phyloP scores from a whole-genome alignment of 2,113 vertebrate genomes.

The Labeo catla region DNA sequence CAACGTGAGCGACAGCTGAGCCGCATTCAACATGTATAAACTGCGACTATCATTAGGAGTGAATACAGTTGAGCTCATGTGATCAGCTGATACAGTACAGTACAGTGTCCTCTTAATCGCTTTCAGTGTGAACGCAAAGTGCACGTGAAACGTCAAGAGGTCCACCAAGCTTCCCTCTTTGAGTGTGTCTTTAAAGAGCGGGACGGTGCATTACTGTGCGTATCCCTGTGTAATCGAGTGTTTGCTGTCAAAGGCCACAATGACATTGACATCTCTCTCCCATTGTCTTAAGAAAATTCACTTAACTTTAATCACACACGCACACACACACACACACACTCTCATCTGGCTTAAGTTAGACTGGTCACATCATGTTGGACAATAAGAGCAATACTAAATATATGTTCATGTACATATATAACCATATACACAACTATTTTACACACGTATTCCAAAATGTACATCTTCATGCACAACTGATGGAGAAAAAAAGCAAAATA shows the following conservation, averaged over 20 bases:
- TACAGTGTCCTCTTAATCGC: slow-evolving; percentile 1
- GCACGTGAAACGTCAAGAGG: slow-evolving; percentile 14
- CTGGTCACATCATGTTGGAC: slow-evolving; percentile 52
- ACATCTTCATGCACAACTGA: slow-evolving; percentile 56
- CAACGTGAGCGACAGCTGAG: background rate
- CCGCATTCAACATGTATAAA: background rate
- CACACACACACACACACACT: background rate
- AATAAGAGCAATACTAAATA: slow-evolving; percentile 58
- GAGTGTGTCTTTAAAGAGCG: slow-evolving; percentile 3
- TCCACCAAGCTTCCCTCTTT: slow-evolving; percentile 12
- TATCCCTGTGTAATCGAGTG: background rate
- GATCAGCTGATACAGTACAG: background rate
- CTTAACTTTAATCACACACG: slow-evolving; percentile 15
- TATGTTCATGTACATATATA: slow-evolving; percentile 46
- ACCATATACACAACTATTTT: slow-evolving; percentile 44
- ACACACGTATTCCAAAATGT: slow-evolving; percentile 54
- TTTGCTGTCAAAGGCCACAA: slow-evolving; percentile 15
- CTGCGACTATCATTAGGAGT: background rate
- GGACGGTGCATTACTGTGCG: background rate
- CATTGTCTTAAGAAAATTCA: slow-evolving; percentile 24
- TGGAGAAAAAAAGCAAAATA: slow-evolving; percentile 42
- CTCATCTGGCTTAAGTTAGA: slow-evolving; percentile 50
- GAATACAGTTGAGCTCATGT: background rate
- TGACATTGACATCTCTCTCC: slow-evolving; percentile 7
- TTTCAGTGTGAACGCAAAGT: slow-evolving; percentile 28